A percentile compares a stretch with the other conserved stretches of the same genome.
Evolutionary conservation across 2,888 invertebrate genomes (phyloP).

Genomic region (Crepidodera aurea): DNA sequence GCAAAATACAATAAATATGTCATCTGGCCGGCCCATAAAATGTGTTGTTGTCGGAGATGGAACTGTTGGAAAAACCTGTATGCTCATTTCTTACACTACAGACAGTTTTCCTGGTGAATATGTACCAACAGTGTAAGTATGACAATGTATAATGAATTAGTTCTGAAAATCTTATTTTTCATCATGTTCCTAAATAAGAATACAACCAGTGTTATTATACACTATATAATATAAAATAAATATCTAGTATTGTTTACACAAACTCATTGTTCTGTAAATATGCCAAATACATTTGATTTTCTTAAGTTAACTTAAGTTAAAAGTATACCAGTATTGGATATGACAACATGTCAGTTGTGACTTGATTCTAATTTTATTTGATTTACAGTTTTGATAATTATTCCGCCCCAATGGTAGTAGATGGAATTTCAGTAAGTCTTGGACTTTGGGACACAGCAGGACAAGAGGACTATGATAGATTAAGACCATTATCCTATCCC

Average conservation of each 20-base stretch:
- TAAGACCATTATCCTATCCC: slow-evolving; percentile 95
- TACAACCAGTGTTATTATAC: too few species aligned
- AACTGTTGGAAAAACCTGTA: slow-evolving; percentile 93
- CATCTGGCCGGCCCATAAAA: slow-evolving; percentile 91
- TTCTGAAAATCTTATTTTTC: neutral
- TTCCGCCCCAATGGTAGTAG: slow-evolving; percentile 98
- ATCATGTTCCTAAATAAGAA: too few species aligned
- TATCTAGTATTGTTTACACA: too few species aligned
- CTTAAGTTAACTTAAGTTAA: too few species aligned
- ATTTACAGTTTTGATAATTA: slow-evolving; percentile 93
- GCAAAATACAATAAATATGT: slow-evolving; percentile 67
- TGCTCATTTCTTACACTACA: slow-evolving; percentile 92
- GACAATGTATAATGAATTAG: neutral
- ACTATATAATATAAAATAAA: too few species aligned
- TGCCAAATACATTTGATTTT: too few species aligned
- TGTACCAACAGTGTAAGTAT: slow-evolving; percentile 91
- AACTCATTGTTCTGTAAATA: too few species aligned
- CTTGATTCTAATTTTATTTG: neutral
- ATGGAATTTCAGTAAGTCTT: slow-evolving; percentile 94
- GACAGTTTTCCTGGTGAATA: slow-evolving; percentile 95
- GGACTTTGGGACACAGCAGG: slow-evolving; percentile 99
- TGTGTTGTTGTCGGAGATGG: slow-evolving; percentile 94
- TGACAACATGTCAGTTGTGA: neutral
- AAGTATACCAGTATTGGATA: too few species aligned
- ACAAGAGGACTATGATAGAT: slow-evolving; percentile 96